Evolutionary conservation across 2,888 invertebrate genomes (phyloP).

Genomic region (Neoscelio sp.): DNA sequence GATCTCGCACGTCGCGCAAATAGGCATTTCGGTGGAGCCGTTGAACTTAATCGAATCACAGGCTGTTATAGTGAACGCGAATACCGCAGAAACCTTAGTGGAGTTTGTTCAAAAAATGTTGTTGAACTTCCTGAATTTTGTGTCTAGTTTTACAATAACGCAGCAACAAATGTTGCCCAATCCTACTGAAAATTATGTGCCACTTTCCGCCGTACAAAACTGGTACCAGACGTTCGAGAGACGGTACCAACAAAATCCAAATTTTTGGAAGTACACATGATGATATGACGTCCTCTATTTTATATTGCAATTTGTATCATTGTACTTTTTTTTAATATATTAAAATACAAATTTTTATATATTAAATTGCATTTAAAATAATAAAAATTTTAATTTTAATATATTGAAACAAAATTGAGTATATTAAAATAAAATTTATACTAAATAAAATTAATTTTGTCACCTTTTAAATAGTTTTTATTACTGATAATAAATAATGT

Average conservation of each 20-base stretch:
- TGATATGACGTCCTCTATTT: not conserved
- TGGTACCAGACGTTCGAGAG: slow-evolving; percentile 98
- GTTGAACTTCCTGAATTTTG: slow-evolving; percentile 95
- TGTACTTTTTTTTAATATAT: slow-evolving; percentile 12
- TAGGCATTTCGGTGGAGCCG: slow-evolving; percentile 96
- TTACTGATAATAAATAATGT: too few species aligned
- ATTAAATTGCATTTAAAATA: too few species aligned
- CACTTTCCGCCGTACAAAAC: slow-evolving; percentile 93
- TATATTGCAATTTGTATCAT: not conserved
- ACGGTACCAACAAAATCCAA: slow-evolving; percentile 94
- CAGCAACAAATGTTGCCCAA: slow-evolving; percentile 92
- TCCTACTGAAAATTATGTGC: slow-evolving; percentile 93
- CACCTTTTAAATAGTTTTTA: too few species aligned
- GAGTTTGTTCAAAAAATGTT: slow-evolving; percentile 95
- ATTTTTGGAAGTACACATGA: slow-evolving; percentile 91
- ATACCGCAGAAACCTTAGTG: slow-evolving; percentile 84
- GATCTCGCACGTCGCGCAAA: slow-evolving; percentile 96
- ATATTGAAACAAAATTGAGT: slow-evolving; percentile 31
- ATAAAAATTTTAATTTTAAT: too few species aligned
- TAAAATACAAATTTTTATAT: too few species aligned
- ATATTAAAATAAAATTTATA: too few species aligned
- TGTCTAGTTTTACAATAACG: slow-evolving; percentile 93
- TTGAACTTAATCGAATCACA: slow-evolving; percentile 83
- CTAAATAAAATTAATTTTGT: too few species aligned
- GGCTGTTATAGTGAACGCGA: slow-evolving; percentile 81